Base-by-base conservation (phyloP, 2,113 vertebrate species). In the Puffinus mauretanicus region DNA sequence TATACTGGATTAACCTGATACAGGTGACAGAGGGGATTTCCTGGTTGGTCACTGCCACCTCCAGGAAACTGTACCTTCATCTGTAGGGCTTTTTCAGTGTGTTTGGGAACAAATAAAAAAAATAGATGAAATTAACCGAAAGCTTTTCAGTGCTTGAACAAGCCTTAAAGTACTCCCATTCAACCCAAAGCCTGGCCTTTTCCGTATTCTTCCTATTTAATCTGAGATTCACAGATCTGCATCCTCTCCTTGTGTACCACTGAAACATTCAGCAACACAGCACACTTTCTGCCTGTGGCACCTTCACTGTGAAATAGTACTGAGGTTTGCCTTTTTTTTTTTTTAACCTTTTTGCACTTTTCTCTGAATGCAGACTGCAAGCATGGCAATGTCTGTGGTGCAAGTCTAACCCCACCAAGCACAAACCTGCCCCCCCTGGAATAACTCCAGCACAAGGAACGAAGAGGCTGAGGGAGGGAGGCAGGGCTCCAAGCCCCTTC, bases 231-330 rank as follows among this genome's bases (percentile, higher is more conserved):
- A 47, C n/a, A 86, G 52, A 36, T 44, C 51, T 1, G 1, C 4
- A 2, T 7, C 42, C 47, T 66, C 40, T 49, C 21, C 3, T 40
- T 10, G 44, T 3, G 38, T 8, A 5, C 24, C 61, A 17, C 21
- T 2, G 30, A 32, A 26, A 29, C 8, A 1, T 2, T 44, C 13
- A 64, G 42, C 81, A 16, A 3, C 6, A 2, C 12, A 8, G 2
- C 36, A 22, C 47, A 5, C 49, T 51, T 12, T 34, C 52, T 44
- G 51, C 58, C 24, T 32, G 42, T 24, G 34, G 26, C 49, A 27
- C 26, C 22, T 3, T 19, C 19, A 0, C 10, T 38, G 38, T 8
- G 44, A 47, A 42, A 42, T 5, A 78, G 52, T 42, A 10, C 46
- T 30, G n/a, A 13, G 54, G 2, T 32, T 69, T 67, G 25, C 4